Evolutionary conservation across 1,140 invertebrate genomes (phyloP).

Genomic region (Drosophila paulistorum): DNA sequence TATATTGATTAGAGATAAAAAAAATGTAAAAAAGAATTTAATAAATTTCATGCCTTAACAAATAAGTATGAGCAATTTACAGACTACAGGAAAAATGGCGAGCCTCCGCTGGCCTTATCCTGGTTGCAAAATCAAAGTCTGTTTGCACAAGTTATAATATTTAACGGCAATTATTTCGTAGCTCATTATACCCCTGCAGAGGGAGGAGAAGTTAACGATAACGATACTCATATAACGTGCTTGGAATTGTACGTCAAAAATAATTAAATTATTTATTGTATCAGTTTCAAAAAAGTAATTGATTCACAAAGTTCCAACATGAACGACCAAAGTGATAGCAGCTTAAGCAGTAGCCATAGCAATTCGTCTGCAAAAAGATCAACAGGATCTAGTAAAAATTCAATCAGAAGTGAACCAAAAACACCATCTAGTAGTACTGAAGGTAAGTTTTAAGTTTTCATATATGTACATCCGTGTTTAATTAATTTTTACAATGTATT

Average conservation of each 20-base stretch:
- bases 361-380: not conserved
- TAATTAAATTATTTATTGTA: not conserved
- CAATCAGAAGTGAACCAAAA: not conserved
- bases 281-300: not conserved
- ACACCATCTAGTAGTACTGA: not conserved
- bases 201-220: too few relatives aligned
- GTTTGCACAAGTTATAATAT: too few relatives aligned
- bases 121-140: too few relatives aligned
- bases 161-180: too few relatives aligned
- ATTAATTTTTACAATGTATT: not conserved
- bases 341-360: not conserved
- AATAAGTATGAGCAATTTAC: too few relatives aligned
- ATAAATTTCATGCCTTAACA: too few relatives aligned
- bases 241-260: not conserved
- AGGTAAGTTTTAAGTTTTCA: not conserved
- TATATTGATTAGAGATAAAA: too few relatives aligned
- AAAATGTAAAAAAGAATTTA: too few relatives aligned
- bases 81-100: too few relatives aligned
- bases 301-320: not conserved
- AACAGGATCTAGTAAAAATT: not conserved
- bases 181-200: too few relatives aligned
- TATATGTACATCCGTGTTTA: not conserved
- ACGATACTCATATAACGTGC: too few relatives aligned
- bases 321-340: not conserved
- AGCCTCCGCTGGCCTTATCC: too few relatives aligned